Conservation (phyloP, 2,888 invertebrate genomes). For the Thymelicus acteon region DNA sequence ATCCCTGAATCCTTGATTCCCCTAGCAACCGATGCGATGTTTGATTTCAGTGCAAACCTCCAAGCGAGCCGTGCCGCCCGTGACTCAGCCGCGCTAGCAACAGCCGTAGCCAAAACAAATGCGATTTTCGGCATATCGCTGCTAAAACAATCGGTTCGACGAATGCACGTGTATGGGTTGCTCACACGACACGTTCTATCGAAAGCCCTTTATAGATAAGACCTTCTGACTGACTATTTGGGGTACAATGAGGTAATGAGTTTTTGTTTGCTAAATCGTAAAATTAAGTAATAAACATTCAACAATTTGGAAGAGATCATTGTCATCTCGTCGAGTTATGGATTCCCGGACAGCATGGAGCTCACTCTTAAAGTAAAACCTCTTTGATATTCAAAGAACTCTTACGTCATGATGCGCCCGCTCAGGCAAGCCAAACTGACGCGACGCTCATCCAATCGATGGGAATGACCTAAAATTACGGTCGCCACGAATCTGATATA, state of each 20-base stretch:
- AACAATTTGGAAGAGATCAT: no score
- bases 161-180: constrained; percentile 44
- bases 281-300: no score
- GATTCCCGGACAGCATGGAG: no score
- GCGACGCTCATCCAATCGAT: constrained; percentile 56
- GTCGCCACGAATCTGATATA: constrained; percentile 54
- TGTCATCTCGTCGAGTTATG: no score
- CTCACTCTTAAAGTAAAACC: neutral
- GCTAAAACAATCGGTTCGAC: constrained; percentile 62
- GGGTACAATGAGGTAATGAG: neutral
- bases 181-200: constrained; percentile 35
- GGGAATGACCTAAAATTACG: constrained; percentile 78
- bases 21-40: constrained; percentile 36
- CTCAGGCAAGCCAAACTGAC: constrained; percentile 52
- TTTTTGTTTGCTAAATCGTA: no score
- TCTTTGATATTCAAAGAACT: constrained; percentile 8
- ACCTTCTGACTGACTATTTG: neutral
- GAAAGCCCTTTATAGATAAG: constrained; percentile 57
- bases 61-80: constrained; percentile 36
- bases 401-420: constrained; percentile 13
- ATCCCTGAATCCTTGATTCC: no score
- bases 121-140: constrained; percentile 55
- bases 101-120: constrained; percentile 64
- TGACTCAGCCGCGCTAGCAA: constrained; percentile 46
- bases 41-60: constrained; percentile 14